A percentile compares a stretch with the other conserved stretches of the same genome.
phyloP scores from a whole-genome alignment of 2,888 invertebrate species.

The Acanthosepion pharaonis region DNA sequence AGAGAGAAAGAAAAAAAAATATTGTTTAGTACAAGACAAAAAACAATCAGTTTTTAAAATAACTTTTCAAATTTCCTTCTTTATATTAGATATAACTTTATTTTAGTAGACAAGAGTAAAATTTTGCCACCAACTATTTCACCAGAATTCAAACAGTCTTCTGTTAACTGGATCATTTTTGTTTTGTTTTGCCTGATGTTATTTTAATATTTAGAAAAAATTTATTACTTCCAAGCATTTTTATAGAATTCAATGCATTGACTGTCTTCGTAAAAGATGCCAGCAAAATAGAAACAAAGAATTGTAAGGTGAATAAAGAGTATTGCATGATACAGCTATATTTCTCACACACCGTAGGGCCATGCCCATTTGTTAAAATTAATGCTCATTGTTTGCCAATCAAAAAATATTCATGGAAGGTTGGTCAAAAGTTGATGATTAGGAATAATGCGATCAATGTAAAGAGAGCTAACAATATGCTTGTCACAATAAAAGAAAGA shows the following conservation, averaged over 20 bases:
- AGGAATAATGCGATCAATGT: not conserved
- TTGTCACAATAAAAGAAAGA: not conserved
- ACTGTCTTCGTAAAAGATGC: not conserved
- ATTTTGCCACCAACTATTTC: not conserved
- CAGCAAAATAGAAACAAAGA: not conserved
- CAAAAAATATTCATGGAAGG: slow-evolving; percentile 33
- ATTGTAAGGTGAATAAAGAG: not conserved
- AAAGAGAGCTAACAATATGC: not conserved
- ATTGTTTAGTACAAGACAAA: no score
- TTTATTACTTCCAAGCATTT: not conserved
- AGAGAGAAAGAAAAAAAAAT: no score
- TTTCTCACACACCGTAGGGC: not conserved
- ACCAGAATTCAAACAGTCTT: not conserved
- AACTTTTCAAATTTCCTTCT: no score
- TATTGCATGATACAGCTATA: not conserved
- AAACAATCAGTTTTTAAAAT: no score
- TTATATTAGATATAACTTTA: no score
- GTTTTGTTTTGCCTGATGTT: not conserved
- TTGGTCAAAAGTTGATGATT: slow-evolving; percentile 33
- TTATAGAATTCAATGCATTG: not conserved
- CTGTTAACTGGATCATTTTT: not conserved
- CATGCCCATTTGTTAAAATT: not conserved
- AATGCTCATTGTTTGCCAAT: slow-evolving; percentile 22
- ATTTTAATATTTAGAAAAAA: not conserved
- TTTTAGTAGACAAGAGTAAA: no score